A percentile compares a stretch with the other conserved stretches of the same genome.
Evolutionary conservation across 2,888 invertebrate genomes (phyloP).

Genomic region (Macrophya alboannulata): DNA sequence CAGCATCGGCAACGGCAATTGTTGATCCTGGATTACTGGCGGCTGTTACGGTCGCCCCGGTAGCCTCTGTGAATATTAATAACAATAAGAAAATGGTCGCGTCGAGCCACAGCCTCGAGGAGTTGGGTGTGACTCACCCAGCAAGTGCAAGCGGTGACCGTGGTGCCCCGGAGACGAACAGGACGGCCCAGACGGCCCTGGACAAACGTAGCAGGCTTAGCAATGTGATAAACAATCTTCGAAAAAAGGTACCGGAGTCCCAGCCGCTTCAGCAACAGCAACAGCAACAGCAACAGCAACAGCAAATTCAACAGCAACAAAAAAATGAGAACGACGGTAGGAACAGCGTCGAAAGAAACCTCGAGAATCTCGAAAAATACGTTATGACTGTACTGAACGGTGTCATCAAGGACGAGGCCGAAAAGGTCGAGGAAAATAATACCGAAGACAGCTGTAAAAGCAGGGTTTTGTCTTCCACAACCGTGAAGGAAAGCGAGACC

Average conservation of each 20-base stretch:
- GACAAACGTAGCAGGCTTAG: constrained; percentile 77
- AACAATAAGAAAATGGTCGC: constrained; percentile 73
- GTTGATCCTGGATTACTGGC: constrained; percentile 50
- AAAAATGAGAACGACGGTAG: constrained; percentile 65
- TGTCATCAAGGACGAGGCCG: constrained; percentile 76
- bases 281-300: not conserved
- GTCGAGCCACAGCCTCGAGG: constrained; percentile 75
- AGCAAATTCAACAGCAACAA: not conserved
- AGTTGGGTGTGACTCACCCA: constrained; percentile 70
- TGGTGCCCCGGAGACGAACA: constrained; percentile 66
- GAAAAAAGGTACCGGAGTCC: constrained; percentile 74
- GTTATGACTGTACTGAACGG: constrained; percentile 78
- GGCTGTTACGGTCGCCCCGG: constrained; percentile 29
- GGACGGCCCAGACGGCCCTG: constrained; percentile 72
- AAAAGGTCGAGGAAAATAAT: constrained; percentile 59
- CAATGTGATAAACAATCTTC: constrained; percentile 77
- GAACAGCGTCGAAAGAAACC: constrained; percentile 73
- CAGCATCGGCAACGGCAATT: constrained; percentile 68
- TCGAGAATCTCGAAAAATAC: constrained; percentile 76
- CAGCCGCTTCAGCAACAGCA: not conserved
- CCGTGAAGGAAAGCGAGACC: not conserved
- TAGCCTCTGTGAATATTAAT: constrained; percentile 42
- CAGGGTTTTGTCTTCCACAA: not conserved
- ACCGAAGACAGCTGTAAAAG: constrained; percentile 22
- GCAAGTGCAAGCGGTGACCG: constrained; percentile 68